phyloP scores from a whole-genome alignment of 2,797 vertebrate species.

The Chelon labrosus region DNA sequence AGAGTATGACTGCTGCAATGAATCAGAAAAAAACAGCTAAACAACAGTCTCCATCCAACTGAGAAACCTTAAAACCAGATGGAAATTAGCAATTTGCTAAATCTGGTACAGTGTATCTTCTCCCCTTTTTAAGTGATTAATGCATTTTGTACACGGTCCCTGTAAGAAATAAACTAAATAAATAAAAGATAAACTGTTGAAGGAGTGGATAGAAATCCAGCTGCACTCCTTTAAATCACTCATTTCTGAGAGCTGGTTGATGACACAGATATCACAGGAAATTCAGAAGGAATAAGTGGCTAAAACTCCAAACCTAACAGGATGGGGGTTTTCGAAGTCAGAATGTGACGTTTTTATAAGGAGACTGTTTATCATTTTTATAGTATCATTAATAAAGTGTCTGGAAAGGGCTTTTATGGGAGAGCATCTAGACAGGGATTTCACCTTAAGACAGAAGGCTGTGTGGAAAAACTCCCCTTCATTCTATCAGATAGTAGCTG shows the following conservation, averaged over 20 bases:
- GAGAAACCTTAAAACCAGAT: slow-evolving; percentile 17
- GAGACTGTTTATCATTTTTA: slow-evolving; percentile 79
- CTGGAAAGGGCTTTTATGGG: slow-evolving; percentile 69
- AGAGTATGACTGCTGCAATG: slow-evolving; percentile 27
- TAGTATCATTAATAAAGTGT: slow-evolving; percentile 78
- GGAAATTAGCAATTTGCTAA: too few relatives aligned
- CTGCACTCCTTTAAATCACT: slow-evolving; percentile 1
- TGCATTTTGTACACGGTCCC: too few relatives aligned
- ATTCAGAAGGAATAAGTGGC: slow-evolving; percentile 51
- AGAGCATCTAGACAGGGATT: slow-evolving; percentile 55
- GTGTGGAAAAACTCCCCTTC: slow-evolving; percentile 20
- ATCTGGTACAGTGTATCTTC: too few relatives aligned
- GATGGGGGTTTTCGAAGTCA: slow-evolving; percentile 52
- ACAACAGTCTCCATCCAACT: slow-evolving; percentile 28
- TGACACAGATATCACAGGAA: slow-evolving; percentile 54
- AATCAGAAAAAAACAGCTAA: slow-evolving; percentile 25
- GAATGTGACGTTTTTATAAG: slow-evolving; percentile 79
- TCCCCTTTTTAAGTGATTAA: too few relatives aligned
- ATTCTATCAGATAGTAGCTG: slow-evolving; percentile 22
- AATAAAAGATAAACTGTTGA: slow-evolving; percentile 8
- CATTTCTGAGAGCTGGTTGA: slow-evolving; percentile 28
- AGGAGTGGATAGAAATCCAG: slow-evolving; percentile 7
- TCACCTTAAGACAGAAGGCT: slow-evolving; percentile 43
- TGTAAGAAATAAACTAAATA: too few relatives aligned
- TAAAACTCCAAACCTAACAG: slow-evolving; percentile 58